These are phyloP conservation scores for Drosophila varians DNA, from an alignment of 1,140 invertebrate genomes.

Conservation along the genomic window DNA sequence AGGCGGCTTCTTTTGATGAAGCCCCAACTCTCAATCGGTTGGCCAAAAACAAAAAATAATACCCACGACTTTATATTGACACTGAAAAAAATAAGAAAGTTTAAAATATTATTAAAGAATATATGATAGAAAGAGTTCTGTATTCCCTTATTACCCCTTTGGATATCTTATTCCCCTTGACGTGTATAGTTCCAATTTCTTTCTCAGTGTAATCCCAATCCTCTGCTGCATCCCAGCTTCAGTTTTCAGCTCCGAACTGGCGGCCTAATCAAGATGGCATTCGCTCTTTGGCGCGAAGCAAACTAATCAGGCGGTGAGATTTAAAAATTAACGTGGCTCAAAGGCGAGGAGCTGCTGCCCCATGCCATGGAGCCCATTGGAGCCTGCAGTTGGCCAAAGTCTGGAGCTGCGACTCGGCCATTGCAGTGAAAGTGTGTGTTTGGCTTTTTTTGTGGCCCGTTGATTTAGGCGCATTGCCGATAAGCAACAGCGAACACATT, in stretches of 20 bases:
- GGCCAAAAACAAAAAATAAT: conserved; percentile 18
- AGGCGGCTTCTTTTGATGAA: conserved; percentile 69
- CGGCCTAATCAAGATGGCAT: conserved; percentile 75
- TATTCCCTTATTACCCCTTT: too few relatives aligned
- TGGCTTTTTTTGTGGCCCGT: conserved; percentile 34
- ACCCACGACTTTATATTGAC: conserved; percentile 17
- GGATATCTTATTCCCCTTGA: too few relatives aligned
- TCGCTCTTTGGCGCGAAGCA: conserved; percentile 55
- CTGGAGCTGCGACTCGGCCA: conserved; percentile 10
- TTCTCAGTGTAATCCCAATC: not conserved
- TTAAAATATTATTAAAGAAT: not conserved
- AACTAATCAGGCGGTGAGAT: conserved; percentile 84
- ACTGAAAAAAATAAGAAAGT: conserved; percentile 1
- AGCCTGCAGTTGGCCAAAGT: not conserved
- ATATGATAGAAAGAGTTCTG: too few relatives aligned
- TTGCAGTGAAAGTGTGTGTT: conserved; percentile 73
- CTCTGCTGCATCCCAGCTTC: conserved; percentile 5
- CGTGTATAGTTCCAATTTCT: not conserved
- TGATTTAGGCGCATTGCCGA: conserved; percentile 80
- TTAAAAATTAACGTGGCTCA: conserved; percentile 82
- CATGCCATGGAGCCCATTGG: not conserved
- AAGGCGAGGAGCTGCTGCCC: conserved; percentile 30
- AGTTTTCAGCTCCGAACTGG: conserved; percentile 16
- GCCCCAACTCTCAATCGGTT: conserved; percentile 1
- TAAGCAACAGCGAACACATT: conserved; percentile 83